Base-by-base conservation (phyloP, 2,113 vertebrate genomes). In the Hirundichthys speculiger region DNA sequence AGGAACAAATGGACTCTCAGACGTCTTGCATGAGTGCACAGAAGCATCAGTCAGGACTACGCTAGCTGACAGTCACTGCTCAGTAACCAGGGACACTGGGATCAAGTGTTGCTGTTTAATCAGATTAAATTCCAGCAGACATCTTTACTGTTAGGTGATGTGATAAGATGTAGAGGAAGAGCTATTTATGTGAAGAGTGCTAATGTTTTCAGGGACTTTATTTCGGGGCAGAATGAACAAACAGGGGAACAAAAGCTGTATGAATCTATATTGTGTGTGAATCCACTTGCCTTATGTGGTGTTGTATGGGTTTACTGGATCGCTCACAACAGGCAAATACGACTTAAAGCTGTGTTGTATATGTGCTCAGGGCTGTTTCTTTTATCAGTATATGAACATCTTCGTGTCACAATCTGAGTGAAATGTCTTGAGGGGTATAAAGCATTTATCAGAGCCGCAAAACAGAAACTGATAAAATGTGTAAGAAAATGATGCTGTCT, bases 141-240 rank as follows among this genome's bases (percentile, higher is more conserved):
- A 58, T 67, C 64, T 77, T 43, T 24, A 75, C 22, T 64, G 69
- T 48, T 38, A 42, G 64, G 43, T 43, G 52, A 73, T 66, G 19
- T 73, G 68, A 76, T 80, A 63, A 66, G 58, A 79, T 61, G 57
- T 34, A 64, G 52, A 80, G 54, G 58, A 64, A 70, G 43, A 49
- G 34, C 27, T 54, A 50, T 55, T 72, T 46, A 45, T 55, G 60
- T 60, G 39, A 63, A 53, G 66, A 47, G n/a, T n/a, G 18, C 27
- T 4, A 45, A 11, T 64, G 69, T 71, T 46, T 69, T 55, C 48
- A 49, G 25, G 19, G 13, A 27, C 54, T 64, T 47, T 34, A 13
- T 6, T n/a, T n/a, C 7, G 51, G 34, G 27, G 30, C 30, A 34
- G 7, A 34, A 34, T 9, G 30, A 34, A 34, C 11, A 34, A 34